Conservation (phyloP, 2,797 vertebrate genomes). For the Enteromius radiatus region DNA sequence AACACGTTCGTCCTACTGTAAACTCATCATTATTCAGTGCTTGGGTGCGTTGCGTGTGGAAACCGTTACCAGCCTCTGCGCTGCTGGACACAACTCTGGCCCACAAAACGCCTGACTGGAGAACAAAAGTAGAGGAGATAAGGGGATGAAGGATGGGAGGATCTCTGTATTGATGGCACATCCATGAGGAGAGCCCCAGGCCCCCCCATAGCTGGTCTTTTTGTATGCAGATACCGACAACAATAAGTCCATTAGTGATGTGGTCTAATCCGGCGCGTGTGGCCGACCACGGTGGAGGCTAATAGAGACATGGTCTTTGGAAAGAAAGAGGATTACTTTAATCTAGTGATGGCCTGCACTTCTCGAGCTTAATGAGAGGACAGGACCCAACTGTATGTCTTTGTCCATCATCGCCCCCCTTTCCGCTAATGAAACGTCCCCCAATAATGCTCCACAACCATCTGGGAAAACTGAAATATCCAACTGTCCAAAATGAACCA, state of each 20-base stretch:
- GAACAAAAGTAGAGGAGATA: slow-evolving; percentile 53
- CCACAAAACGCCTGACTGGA: slow-evolving; percentile 52
- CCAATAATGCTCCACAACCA: slow-evolving; percentile 68
- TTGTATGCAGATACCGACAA: slow-evolving; percentile 64
- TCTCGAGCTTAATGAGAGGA: slow-evolving; percentile 62
- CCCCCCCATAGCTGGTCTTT: slow-evolving; percentile 58
- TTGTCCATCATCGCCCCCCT: slow-evolving; percentile 55
- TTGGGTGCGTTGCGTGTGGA: slow-evolving; percentile 32
- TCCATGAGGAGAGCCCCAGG: slow-evolving; percentile 28
- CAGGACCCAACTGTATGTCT: slow-evolving; percentile 61
- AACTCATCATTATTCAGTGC: slow-evolving; percentile 40
- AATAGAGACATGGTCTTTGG: slow-evolving; percentile 79
- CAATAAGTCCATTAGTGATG: slow-evolving; percentile 75
- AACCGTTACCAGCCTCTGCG: slow-evolving; percentile 30
- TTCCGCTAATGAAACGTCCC: slow-evolving; percentile 42
- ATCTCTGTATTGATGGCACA: slow-evolving; percentile 53
- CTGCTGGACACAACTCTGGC: slow-evolving; percentile 50
- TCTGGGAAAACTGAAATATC: slow-evolving; percentile 63
- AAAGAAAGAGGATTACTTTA: slow-evolving; percentile 83
- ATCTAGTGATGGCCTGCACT: slow-evolving; percentile 78
- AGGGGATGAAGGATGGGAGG: slow-evolving; percentile 36
- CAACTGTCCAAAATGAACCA: slow-evolving; percentile 24
- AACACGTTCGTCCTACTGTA: slow-evolving; percentile 36
- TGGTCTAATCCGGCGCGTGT: slow-evolving; percentile 75
- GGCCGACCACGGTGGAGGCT: slow-evolving; percentile 68